Evolutionary conservation across 2,797 vertebrate species (phyloP).

Genomic region (Naso thynnoides): DNA sequence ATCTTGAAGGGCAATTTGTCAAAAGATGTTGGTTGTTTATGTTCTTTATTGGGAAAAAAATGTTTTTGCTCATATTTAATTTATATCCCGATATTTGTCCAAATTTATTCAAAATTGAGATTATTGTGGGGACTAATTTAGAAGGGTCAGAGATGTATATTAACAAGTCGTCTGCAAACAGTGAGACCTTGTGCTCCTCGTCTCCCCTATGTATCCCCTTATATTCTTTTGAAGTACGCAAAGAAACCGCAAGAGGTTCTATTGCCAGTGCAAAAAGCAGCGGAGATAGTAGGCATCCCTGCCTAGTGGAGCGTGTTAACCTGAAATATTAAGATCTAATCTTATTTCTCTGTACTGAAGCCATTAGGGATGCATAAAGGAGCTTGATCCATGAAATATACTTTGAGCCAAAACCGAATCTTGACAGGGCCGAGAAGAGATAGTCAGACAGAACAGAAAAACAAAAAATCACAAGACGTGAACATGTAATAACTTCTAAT

Average conservation of each 20-base stretch:
- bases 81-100: background rate
- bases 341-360: background rate
- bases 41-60: background rate
- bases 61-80: background rate
- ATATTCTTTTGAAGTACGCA: background rate
- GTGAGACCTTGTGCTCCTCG: background rate
- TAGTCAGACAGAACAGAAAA: background rate
- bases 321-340: background rate
- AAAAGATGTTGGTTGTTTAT: background rate
- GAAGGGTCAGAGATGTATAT: background rate
- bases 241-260: background rate
- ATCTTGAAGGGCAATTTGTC: background rate
- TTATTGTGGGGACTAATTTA: background rate
- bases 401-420: background rate
- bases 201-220: background rate
- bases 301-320: background rate
- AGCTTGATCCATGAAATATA: background rate
- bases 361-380: background rate
- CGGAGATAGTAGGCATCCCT: background rate
- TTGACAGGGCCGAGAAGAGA: conserved; percentile 3
- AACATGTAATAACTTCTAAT: no score
- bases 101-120: background rate
- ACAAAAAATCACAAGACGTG: no score
- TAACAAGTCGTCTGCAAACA: background rate
- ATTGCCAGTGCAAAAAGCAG: background rate